Evolutionary conservation across 2,797 vertebrate species (phyloP), one percentile per base, ranked within the genome.

Genomic region (Cygnus olor): DNA sequence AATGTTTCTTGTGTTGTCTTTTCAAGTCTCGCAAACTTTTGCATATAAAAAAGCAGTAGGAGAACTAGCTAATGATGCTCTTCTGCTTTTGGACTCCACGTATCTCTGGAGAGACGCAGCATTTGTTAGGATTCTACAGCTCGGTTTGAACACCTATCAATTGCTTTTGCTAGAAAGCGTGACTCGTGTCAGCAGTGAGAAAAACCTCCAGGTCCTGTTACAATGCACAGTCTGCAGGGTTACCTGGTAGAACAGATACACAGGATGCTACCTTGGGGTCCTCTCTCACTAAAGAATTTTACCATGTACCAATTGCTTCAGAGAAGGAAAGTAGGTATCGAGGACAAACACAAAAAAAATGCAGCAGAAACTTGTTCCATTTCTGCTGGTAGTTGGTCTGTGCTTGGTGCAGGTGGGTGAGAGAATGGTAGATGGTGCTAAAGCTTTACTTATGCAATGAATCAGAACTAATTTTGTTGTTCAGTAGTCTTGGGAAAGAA

Each of bases 171-270:
- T 72, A 21, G 27, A 20, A 24, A 74, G 68, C 57, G 20, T 1
- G 8, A 8, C 16, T 18, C 2, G 3, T 14, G 20, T 61, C 32
- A 78, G 27, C 40, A 38, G 10, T 15, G 8, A 42, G 56, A 42
- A 64, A 74, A 68, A 1, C 9, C 6, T 87, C 28, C 34, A n/a
- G 3, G 3, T 40, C 63, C 68, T 78, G 53, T 38, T 63, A 47
- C 36, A 83, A 2, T 0, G 2, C 27, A 3, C 21, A n/a, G n/a
- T 24, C 40, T 65, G 2, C 19, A 30, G 40, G 3, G 0, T 14
- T 61, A 17, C 7, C 73, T 25, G 32, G 40, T 40, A 14, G 80
- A 34, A 40, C 36, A 53, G 34, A 6, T 34, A 8, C 6, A 3
- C 0, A 34, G 58, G 63, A n/a, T 54, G 63, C 49, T 81, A 3